Evolutionary conservation across 2,888 invertebrate genomes (phyloP).

Genomic region (Pachycephus smyrnensis): DNA sequence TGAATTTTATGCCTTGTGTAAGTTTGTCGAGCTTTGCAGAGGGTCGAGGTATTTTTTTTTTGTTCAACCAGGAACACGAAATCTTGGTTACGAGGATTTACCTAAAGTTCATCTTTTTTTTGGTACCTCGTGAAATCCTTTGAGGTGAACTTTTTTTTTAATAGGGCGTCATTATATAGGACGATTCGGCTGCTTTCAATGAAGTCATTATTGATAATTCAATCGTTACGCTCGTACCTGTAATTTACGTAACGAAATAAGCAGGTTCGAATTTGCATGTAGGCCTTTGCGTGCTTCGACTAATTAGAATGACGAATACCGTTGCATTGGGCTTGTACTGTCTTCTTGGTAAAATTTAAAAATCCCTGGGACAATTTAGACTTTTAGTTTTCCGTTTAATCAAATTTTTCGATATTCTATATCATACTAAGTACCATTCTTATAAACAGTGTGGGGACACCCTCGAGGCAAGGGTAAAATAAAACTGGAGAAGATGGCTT

Average conservation of each 20-base stretch:
- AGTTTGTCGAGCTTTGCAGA: neutral
- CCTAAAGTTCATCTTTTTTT: neutral
- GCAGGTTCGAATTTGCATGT: neutral
- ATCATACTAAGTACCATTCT: neutral
- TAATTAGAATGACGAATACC: neutral
- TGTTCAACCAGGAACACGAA: neutral
- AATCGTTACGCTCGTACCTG: neutral
- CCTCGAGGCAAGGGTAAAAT: neutral
- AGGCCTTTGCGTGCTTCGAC: neutral
- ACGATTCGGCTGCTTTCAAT: neutral
- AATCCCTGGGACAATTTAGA: neutral
- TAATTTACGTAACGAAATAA: neutral
- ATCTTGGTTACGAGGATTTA: neutral
- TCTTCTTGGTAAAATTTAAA: neutral
- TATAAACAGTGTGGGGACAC: neutral
- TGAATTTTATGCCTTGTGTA: neutral
- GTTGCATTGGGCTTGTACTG: neutral
- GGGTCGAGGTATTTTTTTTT: neutral
- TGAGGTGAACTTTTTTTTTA: neutral
- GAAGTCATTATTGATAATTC: neutral
- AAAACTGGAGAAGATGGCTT: neutral
- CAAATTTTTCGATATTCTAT: neutral
- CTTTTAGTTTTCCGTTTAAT: neutral
- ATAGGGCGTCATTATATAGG: neutral
- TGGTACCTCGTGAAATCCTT: no score